Evolutionary conservation across 2,888 invertebrate genomes (phyloP), one percentile per base, ranked within the genome.

Genomic region (Pseudanteris insignis): DNA sequence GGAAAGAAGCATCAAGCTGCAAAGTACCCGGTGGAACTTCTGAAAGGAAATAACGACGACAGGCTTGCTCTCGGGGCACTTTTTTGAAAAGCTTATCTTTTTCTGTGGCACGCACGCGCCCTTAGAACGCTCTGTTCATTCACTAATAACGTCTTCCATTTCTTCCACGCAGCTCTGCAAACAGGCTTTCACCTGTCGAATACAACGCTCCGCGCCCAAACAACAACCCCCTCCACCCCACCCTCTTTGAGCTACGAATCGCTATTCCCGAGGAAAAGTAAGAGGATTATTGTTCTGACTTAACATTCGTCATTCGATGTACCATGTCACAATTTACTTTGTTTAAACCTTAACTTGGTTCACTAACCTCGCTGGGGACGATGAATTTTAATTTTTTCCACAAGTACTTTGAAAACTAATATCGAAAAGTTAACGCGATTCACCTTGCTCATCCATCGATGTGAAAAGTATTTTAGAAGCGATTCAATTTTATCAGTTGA

Each of bases 181-280:
- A 70, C 66, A 59, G 68, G 59, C 40, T 67, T 74, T 50, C 63
- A 67, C 48, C 63, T 74, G 66, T 67, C 68, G 38, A 68, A 71
- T 50, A 71, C 71, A 15, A 60, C 58, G 15, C 59, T 67, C 40
- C 70, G 69, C 46, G 66, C 69, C 37, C 65, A 68, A 28, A 50
- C 69, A 71, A 71, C 58, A 60, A 57, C 50, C 68, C 75, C 59
- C 69, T 70, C 18, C 67, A 72, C 48, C 68, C 55, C 53, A 75
- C 74, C 63, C 58, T 69, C 9, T 74, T 73, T 21, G 70, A 74
- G 43, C 75, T 74, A 36, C 67, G 61, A 41, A 71, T 75, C 51
- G 69, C 64, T 40, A 66, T 75, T 61, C 67, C 47, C 37, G 67
- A 61, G 28, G 70, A 75, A 69, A 72, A 68, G 75, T 75, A 65